Evolutionary conservation across 2,113 vertebrate species (phyloP).

Genomic region (Orcinus orca): DNA sequence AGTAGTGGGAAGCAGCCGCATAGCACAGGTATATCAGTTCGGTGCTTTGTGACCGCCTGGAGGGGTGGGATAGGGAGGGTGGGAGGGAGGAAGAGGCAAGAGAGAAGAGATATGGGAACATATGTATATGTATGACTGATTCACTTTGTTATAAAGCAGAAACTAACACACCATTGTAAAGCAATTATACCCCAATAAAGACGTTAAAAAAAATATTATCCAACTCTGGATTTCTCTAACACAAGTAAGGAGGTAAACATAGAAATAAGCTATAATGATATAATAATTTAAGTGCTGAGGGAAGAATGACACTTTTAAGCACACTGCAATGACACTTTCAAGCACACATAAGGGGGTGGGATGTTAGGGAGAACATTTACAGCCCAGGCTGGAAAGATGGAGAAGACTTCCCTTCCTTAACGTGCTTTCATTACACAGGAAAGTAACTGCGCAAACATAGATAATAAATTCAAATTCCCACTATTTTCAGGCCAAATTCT

Average conservation of each 20-base stretch:
- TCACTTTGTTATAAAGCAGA: too few relatives aligned
- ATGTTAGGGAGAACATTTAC: neutral
- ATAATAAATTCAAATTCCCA: conserved; percentile 8
- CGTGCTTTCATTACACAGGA: neutral
- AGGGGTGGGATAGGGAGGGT: too few relatives aligned
- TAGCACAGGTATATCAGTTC: too few relatives aligned
- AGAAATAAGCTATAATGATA: neutral
- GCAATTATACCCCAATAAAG: too few relatives aligned
- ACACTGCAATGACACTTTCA: neutral
- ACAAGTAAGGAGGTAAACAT: neutral
- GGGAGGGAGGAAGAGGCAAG: too few relatives aligned
- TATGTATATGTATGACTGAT: too few relatives aligned
- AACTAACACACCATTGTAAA: too few relatives aligned
- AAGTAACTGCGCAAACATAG: neutral
- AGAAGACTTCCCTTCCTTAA: neutral
- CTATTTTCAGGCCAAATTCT: neutral
- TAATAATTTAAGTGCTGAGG: neutral
- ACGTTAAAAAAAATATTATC: neutral
- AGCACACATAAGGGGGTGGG: neutral
- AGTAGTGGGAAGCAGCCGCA: too few relatives aligned
- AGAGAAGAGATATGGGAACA: too few relatives aligned
- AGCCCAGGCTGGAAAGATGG: neutral
- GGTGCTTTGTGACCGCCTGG: too few relatives aligned
- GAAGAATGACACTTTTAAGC: neutral
- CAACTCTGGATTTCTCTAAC: neutral